These are phyloP conservation scores for Bombus superbus DNA, from an alignment of 1,140 invertebrate species.

Conservation along the genomic window DNA sequence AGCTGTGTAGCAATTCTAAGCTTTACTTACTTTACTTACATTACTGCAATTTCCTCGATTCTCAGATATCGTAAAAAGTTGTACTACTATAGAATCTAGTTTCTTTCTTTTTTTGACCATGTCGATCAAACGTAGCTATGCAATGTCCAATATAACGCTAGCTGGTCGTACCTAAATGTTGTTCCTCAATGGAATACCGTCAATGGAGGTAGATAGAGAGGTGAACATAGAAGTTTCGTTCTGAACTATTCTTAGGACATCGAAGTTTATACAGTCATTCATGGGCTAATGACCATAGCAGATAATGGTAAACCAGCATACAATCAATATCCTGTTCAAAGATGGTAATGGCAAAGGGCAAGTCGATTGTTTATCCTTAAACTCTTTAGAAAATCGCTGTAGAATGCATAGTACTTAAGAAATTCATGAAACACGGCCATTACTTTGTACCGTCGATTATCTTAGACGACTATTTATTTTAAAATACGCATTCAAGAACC, in stretches of 20 bases:
- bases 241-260: constrained; percentile 68
- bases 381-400: background rate
- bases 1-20: background rate
- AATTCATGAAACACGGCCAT: background rate
- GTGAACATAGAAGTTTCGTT: constrained; percentile 64
- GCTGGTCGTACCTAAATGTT: constrained; percentile 84
- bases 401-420: background rate
- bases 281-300: constrained; percentile 81
- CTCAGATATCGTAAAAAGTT: too few species aligned
- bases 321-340: constrained; percentile 47
- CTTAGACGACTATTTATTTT: background rate
- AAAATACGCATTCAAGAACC: background rate
- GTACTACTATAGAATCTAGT: constrained; percentile 45
- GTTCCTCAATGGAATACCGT: constrained; percentile 84
- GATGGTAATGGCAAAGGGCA: constrained; percentile 16
- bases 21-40: too few species aligned
- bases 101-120: constrained; percentile 45
- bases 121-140: background rate
- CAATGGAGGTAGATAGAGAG: constrained; percentile 84
- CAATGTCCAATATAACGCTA: constrained; percentile 72
- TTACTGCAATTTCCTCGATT: background rate
- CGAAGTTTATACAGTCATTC: constrained; percentile 84
- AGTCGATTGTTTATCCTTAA: background rate
- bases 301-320: constrained; percentile 78
- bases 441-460: too few species aligned